Conservation (phyloP, 2,797 vertebrate genomes). For the Takifugu ocellatus region DNA sequence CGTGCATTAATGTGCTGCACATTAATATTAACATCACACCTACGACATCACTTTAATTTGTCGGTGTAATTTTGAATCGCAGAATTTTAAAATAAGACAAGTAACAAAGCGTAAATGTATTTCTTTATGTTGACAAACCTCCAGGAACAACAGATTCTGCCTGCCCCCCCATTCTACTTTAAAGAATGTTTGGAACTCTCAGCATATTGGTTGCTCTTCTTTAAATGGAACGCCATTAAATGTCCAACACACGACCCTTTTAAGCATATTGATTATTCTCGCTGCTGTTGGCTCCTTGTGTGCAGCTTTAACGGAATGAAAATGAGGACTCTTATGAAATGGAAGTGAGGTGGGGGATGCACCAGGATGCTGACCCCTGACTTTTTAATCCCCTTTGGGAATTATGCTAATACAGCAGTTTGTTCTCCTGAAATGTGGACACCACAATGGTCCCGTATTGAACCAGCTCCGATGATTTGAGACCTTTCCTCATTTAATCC, state of each 20-base stretch:
- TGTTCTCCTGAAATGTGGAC: constrained; percentile 44
- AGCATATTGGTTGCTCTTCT: not conserved
- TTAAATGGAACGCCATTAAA: constrained; percentile 12
- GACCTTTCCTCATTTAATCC: constrained; percentile 1
- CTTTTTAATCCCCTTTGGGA: constrained; percentile 30
- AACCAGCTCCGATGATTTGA: not conserved
- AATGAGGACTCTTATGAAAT: constrained; percentile 24
- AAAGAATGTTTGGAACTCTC: too few species aligned
- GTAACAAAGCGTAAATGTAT: too few species aligned
- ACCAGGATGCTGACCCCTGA: constrained; percentile 38
- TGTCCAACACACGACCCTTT: constrained; percentile 9
- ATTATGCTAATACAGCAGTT: constrained; percentile 25
- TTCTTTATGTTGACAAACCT: too few species aligned
- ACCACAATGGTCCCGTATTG: constrained; percentile 27
- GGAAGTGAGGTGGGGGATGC: constrained; percentile 28
- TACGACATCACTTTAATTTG: too few species aligned
- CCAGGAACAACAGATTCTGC: too few species aligned
- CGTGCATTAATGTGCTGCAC: too few species aligned
- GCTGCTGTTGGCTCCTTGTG: constrained; percentile 8
- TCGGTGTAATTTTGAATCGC: too few species aligned
- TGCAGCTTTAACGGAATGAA: constrained; percentile 22
- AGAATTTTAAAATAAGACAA: too few species aligned
- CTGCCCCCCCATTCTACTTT: too few species aligned
- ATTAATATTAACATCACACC: too few species aligned
- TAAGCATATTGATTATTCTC: constrained; percentile 38